Evolutionary conservation across 1,140 invertebrate species (phyloP).

Genomic region (Sinella curviseta): DNA sequence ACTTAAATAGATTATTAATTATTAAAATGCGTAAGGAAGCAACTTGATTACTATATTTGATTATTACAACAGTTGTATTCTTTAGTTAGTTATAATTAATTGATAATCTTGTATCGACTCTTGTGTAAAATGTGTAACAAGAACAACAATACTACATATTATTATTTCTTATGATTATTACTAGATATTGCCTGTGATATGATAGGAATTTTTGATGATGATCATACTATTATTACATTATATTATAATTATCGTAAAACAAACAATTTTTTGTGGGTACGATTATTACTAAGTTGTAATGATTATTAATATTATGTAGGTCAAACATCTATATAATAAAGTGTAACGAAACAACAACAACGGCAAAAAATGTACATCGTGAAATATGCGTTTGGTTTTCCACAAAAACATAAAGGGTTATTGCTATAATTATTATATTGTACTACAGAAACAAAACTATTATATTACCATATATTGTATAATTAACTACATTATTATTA

Average conservation of each 20-base stretch:
- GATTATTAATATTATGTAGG: too few relatives aligned
- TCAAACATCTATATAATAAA: background rate
- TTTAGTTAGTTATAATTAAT: too few relatives aligned
- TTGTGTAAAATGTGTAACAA: background rate
- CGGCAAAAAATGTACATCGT: background rate
- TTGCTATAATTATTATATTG: background rate
- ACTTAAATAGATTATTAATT: too few relatives aligned
- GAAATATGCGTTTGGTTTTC: conserved; percentile 15
- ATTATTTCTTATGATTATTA: background rate
- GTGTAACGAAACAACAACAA: background rate
- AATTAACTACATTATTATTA: background rate
- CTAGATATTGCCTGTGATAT: conserved; percentile 24
- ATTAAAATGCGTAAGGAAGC: too few relatives aligned
- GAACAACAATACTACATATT: too few relatives aligned
- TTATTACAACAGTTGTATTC: too few relatives aligned
- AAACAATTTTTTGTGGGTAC: background rate
- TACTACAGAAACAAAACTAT: background rate
- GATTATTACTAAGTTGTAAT: too few relatives aligned
- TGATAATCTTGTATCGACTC: background rate
- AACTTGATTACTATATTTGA: too few relatives aligned
- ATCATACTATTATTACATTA: conserved; percentile 1
- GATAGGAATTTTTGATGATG: conserved; percentile 20
- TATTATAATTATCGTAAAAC: background rate
- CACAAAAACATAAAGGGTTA: conserved; percentile 23
- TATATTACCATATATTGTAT: background rate